phyloP scores from a whole-genome alignment of 2,888 invertebrate genomes.

The Latrodectus hesperus region DNA sequence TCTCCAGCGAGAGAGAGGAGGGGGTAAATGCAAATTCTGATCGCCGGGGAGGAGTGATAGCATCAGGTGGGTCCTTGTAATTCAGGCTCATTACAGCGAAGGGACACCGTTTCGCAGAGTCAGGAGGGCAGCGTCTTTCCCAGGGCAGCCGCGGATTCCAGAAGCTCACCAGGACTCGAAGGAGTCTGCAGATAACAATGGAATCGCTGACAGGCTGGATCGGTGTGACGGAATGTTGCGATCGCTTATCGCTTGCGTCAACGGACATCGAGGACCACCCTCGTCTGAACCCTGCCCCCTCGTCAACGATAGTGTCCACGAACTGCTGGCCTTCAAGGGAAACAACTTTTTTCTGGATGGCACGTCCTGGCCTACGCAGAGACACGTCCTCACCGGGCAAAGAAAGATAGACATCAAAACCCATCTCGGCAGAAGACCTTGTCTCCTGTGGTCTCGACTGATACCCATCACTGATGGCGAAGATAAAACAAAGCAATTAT shows the following conservation, averaged over 20 bases:
- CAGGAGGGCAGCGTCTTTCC: conserved; percentile 48
- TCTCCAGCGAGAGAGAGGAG: no score
- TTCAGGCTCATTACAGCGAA: conserved; percentile 44
- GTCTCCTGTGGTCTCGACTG: neutral
- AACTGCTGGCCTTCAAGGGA: conserved; percentile 8
- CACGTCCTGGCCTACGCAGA: neutral
- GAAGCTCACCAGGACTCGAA: conserved; percentile 33
- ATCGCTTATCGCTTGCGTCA: conserved; percentile 65
- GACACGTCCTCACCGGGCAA: neutral
- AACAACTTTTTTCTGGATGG: neutral
- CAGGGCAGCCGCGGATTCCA: conserved; percentile 54
- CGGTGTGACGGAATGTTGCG: conserved; percentile 55
- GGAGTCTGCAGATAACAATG: conserved; percentile 57
- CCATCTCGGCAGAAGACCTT: neutral
- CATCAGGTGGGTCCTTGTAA: conserved; percentile 49
- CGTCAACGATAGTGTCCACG: conserved; percentile 40
- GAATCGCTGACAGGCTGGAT: conserved; percentile 37
- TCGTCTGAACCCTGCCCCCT: conserved; percentile 36
- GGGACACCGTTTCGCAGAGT: conserved; percentile 24
- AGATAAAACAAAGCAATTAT: no score
- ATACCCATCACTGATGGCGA: no score
- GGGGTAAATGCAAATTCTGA: no score
- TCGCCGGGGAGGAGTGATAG: conserved; percentile 10
- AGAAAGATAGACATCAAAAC: conserved; percentile 1
- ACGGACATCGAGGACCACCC: conserved; percentile 62